A percentile compares a stretch with the other conserved stretches of the same genome.
These are phyloP conservation scores for Coendou prehensilis DNA, from an alignment of 2,797 vertebrate species.

Conservation along the genomic window DNA sequence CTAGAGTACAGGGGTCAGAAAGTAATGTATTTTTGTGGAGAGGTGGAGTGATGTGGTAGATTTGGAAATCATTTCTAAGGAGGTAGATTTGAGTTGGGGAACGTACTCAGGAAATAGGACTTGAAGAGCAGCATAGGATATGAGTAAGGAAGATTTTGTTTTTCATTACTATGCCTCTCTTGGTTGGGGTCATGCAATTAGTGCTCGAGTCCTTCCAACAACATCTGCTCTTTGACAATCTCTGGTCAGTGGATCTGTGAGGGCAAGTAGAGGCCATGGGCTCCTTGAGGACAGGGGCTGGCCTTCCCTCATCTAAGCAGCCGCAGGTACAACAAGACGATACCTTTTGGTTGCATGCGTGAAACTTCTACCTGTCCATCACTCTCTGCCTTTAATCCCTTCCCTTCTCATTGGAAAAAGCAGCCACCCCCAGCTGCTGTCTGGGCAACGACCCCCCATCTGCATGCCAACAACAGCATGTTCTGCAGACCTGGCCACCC, in stretches of 20 bases:
- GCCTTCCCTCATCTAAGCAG: neutral
- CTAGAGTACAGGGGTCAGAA: neutral
- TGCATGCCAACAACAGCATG: neutral
- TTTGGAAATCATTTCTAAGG: neutral
- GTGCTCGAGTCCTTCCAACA: neutral
- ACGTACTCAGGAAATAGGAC: neutral
- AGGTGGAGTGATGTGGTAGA: neutral
- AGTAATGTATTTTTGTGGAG: neutral
- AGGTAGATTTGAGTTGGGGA: neutral
- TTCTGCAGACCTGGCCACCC: fast-evolving
- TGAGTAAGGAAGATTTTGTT: neutral
- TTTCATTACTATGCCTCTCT: neutral
- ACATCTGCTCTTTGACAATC: neutral
- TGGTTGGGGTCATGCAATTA: neutral
- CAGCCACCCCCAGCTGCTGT: neutral
- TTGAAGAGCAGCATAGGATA: neutral
- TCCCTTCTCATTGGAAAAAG: neutral
- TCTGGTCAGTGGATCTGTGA: neutral
- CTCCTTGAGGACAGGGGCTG: neutral
- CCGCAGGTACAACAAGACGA: too few species aligned
- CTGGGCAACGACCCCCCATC: neutral
- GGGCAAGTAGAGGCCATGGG: neutral
- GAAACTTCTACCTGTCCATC: neutral
- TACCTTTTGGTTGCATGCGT: neutral
- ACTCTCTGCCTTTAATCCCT: neutral